Evolutionary conservation across 2,113 vertebrate genomes (phyloP).

Genomic region (rabbit (Oryctolagus cuniculus)): DNA sequence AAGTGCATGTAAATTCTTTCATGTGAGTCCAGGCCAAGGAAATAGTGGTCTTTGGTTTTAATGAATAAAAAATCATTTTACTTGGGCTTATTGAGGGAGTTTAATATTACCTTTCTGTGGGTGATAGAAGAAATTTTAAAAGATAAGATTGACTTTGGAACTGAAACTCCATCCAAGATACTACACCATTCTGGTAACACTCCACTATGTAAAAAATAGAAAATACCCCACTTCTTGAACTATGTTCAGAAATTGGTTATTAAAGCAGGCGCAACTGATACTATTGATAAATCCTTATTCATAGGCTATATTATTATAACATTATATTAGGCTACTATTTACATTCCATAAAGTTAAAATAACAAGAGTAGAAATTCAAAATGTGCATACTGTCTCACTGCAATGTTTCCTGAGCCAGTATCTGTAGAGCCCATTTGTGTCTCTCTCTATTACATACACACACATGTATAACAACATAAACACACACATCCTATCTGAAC

Average conservation of each 20-base stretch:
- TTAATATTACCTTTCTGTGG: neutral
- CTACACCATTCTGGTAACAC: neutral
- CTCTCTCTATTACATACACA: neutral
- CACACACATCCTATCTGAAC: neutral
- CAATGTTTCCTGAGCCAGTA: neutral
- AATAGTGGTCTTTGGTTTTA: neutral
- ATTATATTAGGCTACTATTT: neutral
- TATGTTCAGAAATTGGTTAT: constrained; percentile 5
- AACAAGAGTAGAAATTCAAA: neutral
- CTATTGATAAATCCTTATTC: neutral
- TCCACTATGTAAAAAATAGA: neutral
- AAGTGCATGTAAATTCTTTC: neutral
- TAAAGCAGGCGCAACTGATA: neutral
- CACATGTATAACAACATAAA: neutral
- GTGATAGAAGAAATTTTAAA: neutral
- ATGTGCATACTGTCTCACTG: neutral
- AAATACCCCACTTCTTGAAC: neutral
- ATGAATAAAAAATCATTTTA: neutral
- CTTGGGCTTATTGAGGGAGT: neutral
- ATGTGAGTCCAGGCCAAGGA: neutral
- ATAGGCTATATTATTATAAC: neutral
- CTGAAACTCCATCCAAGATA: neutral
- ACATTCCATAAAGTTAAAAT: neutral
- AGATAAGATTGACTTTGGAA: constrained; percentile 15
- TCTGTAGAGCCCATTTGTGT: neutral